Percentiles rank a stretch among this genome's conserved stretches.
phyloP scores from a whole-genome alignment of 2,888 invertebrate species.

The Linnaemya vulpina region DNA sequence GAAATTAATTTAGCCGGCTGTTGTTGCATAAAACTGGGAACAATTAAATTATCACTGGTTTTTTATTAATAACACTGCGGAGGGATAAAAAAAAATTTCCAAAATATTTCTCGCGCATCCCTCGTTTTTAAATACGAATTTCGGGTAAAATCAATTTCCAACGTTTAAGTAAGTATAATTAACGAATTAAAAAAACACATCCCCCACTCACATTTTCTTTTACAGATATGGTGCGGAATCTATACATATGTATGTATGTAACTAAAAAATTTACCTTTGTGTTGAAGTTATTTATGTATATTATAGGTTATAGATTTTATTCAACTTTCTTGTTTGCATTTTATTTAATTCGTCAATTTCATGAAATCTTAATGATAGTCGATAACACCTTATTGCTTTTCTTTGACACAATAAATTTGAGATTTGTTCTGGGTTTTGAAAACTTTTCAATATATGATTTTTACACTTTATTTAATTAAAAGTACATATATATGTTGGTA shows the following conservation, averaged over 20 bases:
- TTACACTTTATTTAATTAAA: slow-evolving; percentile 58
- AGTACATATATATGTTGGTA: slow-evolving; percentile 12
- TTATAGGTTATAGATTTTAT: slow-evolving; percentile 1
- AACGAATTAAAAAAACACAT: slow-evolving; percentile 6
- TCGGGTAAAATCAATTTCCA: slow-evolving; percentile 54
- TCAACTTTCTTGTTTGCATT: slow-evolving; percentile 32
- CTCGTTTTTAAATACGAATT: not conserved
- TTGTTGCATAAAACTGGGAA: slow-evolving; percentile 57
- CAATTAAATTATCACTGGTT: slow-evolving; percentile 1
- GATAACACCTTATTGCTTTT: slow-evolving; percentile 48
- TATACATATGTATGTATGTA: too few species aligned
- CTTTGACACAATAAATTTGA: too few species aligned
- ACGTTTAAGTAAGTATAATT: not conserved
- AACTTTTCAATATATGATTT: slow-evolving; percentile 61
- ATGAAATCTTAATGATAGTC: slow-evolving; percentile 46
- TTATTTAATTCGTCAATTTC: slow-evolving; percentile 22
- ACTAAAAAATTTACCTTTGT: slow-evolving; percentile 57
- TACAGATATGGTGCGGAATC: too few species aligned
- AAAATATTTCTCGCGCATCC: not conserved
- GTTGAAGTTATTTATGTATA: not conserved
- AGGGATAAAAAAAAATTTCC: too few species aligned
- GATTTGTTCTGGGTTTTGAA: slow-evolving; percentile 39
- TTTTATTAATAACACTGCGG: not conserved
- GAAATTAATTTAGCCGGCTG: slow-evolving; percentile 66
- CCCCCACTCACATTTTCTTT: not conserved